These are phyloP conservation scores for Pasiphila rectangulata DNA, from an alignment of 2,888 invertebrate species.

Conservation along the genomic window DNA sequence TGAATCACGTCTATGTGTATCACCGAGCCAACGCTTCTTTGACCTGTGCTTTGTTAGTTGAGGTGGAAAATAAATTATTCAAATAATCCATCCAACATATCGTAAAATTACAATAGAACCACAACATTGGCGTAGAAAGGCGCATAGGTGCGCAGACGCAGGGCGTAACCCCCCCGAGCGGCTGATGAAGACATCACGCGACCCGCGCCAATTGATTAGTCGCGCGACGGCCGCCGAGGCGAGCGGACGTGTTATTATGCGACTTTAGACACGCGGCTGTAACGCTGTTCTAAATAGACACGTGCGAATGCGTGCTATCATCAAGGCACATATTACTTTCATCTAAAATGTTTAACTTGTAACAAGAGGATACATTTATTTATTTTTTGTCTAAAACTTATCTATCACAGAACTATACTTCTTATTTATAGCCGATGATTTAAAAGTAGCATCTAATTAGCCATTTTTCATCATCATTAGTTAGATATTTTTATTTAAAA, in stretches of 20 bases:
- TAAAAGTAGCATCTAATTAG: too few species aligned
- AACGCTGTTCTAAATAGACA: conserved; percentile 30
- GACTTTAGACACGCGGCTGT: conserved; percentile 69
- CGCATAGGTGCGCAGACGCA: conserved; percentile 53
- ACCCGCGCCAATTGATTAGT: conserved; percentile 76
- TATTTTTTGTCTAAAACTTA: too few species aligned
- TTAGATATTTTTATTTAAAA: too few species aligned
- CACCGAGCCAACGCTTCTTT: not conserved
- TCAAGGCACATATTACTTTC: too few species aligned
- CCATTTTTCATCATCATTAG: too few species aligned
- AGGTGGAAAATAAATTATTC: conserved; percentile 9
- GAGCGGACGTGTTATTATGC: conserved; percentile 72
- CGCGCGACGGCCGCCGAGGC: conserved; percentile 67
- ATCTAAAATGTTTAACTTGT: too few species aligned
- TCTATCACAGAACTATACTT: too few species aligned
- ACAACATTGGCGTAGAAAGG: conserved; percentile 26
- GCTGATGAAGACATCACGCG: conserved; percentile 79
- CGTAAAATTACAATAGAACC: conserved; percentile 27
- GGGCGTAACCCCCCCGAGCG: conserved; percentile 75
- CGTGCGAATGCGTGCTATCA: conserved; percentile 32
- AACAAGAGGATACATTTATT: too few species aligned
- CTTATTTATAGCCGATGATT: too few species aligned
- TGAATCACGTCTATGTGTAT: too few species aligned
- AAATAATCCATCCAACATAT: conserved; percentile 15
- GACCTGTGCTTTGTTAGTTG: conserved; percentile 2